Conservation (phyloP, 2,797 vertebrate species). For the Falco peregrinus region DNA sequence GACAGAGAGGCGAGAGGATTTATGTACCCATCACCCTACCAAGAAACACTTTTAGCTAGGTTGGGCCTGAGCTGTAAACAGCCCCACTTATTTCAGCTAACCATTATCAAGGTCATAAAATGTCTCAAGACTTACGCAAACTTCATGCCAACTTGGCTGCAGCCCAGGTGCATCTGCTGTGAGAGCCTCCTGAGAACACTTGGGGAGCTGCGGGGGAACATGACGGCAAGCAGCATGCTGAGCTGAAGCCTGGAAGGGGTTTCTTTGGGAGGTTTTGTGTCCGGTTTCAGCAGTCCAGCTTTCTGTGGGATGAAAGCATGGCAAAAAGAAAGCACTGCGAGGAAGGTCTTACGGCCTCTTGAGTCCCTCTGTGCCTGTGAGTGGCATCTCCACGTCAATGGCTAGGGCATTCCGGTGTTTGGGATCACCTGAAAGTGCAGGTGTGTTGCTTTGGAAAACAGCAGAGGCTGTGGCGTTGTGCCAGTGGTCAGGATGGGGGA, state of each 20-base stretch:
- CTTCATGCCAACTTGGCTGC: conserved; percentile 35
- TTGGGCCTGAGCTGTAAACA: conserved; percentile 41
- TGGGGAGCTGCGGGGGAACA: background rate
- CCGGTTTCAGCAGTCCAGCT: background rate
- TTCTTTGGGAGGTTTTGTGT: background rate
- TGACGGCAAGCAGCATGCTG: background rate
- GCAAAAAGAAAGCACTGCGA: background rate
- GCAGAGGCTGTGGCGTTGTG: accelerated
- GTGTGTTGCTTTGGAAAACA: background rate
- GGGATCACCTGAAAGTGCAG: background rate
- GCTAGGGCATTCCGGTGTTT: background rate
- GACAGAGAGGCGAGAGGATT: conserved; percentile 52
- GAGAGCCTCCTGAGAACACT: background rate
- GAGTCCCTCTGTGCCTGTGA: background rate
- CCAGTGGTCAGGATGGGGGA: background rate
- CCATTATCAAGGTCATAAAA: conserved; percentile 62
- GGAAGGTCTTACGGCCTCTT: background rate
- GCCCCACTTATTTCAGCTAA: conserved; percentile 8
- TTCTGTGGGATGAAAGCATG: background rate
- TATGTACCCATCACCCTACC: conserved; percentile 10
- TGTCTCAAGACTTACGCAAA: conserved; percentile 23
- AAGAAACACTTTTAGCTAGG: conserved; percentile 25
- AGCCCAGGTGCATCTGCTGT: background rate
- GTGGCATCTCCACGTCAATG: background rate
- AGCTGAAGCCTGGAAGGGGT: background rate